These are phyloP conservation scores for Diabrotica balteata DNA, from an alignment of 2,888 invertebrate genomes.

Conservation along the genomic window DNA sequence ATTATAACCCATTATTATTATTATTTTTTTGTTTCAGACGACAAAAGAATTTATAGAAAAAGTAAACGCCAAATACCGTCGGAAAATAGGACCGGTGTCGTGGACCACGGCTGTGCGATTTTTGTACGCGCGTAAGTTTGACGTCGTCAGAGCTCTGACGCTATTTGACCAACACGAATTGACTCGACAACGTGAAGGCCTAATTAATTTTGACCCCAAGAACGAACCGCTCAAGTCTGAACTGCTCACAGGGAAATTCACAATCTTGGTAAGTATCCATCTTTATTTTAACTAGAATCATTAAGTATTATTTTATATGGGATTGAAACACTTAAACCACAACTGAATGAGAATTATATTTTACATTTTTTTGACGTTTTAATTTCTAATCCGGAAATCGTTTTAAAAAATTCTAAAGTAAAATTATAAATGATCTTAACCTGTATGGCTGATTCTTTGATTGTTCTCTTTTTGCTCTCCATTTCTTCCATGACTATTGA, in stretches of 20 bases:
- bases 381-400: no score
- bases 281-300: no score
- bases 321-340: no score
- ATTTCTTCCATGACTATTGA: no score
- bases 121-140: conserved; percentile 92
- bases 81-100: conserved; percentile 68
- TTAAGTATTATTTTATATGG: no score
- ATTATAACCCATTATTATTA: background rate
- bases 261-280: conserved; percentile 78
- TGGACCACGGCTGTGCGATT: conserved; percentile 93
- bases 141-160: conserved; percentile 85
- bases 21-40: conserved; percentile 67
- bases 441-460: no score
- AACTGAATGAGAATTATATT: no score
- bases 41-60: conserved; percentile 82
- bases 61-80: conserved; percentile 70
- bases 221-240: conserved; percentile 86
- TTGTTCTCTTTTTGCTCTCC: no score
- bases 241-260: conserved; percentile 93
- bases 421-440: no score
- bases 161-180: conserved; percentile 94
- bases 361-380: no score
- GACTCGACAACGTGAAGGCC: conserved; percentile 85
- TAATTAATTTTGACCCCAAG: conserved; percentile 82
- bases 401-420: no score